Evolutionary conservation across 2,888 invertebrate species (phyloP).

Genomic region (Sisyra terminalis): DNA sequence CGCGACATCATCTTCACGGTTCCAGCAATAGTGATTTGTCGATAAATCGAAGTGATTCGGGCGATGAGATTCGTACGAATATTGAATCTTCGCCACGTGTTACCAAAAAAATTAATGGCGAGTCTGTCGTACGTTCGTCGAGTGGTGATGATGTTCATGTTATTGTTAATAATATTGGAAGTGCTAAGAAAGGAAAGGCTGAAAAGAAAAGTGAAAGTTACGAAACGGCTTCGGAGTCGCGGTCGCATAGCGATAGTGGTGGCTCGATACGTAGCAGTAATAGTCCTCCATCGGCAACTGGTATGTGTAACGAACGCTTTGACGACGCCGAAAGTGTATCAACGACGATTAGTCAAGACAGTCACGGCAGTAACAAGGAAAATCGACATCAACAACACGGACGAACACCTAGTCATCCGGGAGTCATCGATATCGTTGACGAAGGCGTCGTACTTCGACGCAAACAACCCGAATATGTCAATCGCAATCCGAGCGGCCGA

Average conservation of each 20-base stretch:
- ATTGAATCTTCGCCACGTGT: background rate
- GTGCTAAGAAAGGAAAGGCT: constrained; percentile 30
- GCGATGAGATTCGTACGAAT: constrained; percentile 5
- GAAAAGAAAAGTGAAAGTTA: constrained; percentile 36
- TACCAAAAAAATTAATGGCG: constrained; percentile 29
- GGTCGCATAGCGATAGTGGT: constrained; percentile 60
- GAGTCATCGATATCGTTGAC: constrained; percentile 29
- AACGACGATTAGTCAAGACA: constrained; percentile 61
- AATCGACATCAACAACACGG: constrained; percentile 16
- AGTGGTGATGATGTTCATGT: constrained; percentile 22
- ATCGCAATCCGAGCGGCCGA: constrained; percentile 30
- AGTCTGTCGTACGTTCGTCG: constrained; percentile 21
- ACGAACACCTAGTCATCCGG: constrained; percentile 10
- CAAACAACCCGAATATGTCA: constrained; percentile 33
- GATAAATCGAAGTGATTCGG: constrained; percentile 10
- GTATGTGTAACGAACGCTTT: constrained; percentile 27
- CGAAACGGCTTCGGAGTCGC: constrained; percentile 28
- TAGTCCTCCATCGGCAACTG: constrained; percentile 23
- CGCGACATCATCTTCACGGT: constrained; percentile 19
- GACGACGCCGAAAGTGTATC: constrained; percentile 72
- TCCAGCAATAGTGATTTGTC: constrained; percentile 27
- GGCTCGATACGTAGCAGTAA: constrained; percentile 49
- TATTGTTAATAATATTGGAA: constrained; percentile 19
- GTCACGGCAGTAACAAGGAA: constrained; percentile 44
- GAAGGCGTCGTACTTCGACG: constrained; percentile 57